Evolutionary conservation across 2,888 invertebrate genomes (phyloP).

Genomic region (Chymomyza procnemis): DNA sequence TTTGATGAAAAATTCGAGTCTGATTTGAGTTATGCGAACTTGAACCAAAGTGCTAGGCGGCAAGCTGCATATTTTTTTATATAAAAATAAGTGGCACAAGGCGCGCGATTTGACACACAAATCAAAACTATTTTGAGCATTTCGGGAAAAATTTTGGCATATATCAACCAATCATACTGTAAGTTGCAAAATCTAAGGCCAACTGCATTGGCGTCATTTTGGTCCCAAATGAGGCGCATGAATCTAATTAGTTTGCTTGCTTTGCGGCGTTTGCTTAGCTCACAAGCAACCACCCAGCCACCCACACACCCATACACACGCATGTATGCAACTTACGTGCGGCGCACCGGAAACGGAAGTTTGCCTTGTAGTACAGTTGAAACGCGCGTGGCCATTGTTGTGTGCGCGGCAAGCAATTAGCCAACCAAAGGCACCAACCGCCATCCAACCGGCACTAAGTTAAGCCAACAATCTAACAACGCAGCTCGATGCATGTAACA

Average conservation of each 20-base stretch:
- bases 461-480: neutral
- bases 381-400: conserved; percentile 36
- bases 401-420: conserved; percentile 59
- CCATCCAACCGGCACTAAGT: conserved; percentile 11
- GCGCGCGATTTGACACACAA: neutral
- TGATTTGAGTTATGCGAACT: conserved; percentile 67
- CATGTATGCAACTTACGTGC: neutral
- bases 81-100: neutral
- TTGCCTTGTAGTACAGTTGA: conserved; percentile 27
- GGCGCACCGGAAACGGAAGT: conserved; percentile 59
- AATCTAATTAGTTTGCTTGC: conserved; percentile 68
- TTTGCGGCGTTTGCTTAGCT: conserved; percentile 18
- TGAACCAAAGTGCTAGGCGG: conserved; percentile 52
- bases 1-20: conserved; percentile 39
- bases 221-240: conserved; percentile 60
- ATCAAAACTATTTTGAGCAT: neutral
- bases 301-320: neutral
- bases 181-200: neutral
- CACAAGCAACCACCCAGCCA: neutral
- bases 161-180: neutral
- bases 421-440: conserved; percentile 53
- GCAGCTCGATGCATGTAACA: conserved; percentile 43
- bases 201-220: conserved; percentile 4
- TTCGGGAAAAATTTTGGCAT: neutral
- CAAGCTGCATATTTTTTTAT: neutral